Base-by-base conservation (phyloP, 2,888 invertebrate species). In the Lacanobia oleracea region DNA sequence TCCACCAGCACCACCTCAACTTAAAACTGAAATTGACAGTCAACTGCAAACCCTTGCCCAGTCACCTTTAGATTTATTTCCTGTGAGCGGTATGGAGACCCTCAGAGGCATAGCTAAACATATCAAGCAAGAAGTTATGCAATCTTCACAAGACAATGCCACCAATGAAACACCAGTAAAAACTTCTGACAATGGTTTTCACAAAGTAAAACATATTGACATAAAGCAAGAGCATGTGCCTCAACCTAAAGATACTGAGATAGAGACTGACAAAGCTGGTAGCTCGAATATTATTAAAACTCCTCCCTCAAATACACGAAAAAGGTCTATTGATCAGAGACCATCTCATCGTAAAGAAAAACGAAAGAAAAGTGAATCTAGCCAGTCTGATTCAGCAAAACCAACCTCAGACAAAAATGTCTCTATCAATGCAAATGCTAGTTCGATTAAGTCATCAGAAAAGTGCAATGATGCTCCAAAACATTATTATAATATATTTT, bases 321-420 rank as follows among this genome's bases (percentile, higher is more conserved):
- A 96, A 88, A 91, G 96, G 74, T 93, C 94, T 10, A 88, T 88
- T 75, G 95, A 96, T 33, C 93, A 94, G 86, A 93, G 91, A 86
- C 94, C 95, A 54, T 91, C 93, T 23, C 95, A 96, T 84, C 93
- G 95, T 57, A 96, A 95, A 90, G 96, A 96, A 89, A 96, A 96
- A 88, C 92, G 95, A 43, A 96, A 95, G 86, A 96, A 95, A 94
- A 89, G 88, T 81, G 92, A 93, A 72, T 81, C 86, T 16, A 80
- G 77, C 76, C 84, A 83, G 27, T 68, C 81, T 33, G 89, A 91
- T 23, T 53, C 86, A 23, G 86, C 71, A 54, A 90, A 90, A 75
- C 87, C 89, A 70, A 86, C 84, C 60, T 75, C 87, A 59, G 88
- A 90, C 74, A 92, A 89, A 80, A 88, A 88, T 87, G 14, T 18